Percentiles rank a stretch among this genome's conserved stretches.
Conservation (phyloP, 1,140 invertebrate species). For the Hyposmocoma kahamanoa region DNA sequence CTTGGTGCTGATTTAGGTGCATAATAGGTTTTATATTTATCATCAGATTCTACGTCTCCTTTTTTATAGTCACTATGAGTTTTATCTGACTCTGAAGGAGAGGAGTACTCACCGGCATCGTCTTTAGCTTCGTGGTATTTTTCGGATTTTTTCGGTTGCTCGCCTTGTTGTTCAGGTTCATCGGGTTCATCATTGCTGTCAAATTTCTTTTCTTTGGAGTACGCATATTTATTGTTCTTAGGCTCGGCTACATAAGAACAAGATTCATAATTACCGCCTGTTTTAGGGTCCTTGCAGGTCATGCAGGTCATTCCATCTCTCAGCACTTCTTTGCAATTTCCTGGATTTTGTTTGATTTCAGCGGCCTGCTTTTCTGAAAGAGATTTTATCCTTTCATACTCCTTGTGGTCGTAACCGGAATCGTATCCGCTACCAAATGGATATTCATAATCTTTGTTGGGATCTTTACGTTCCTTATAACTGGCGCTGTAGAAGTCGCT, state of each 20-base stretch:
- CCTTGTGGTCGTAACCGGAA: constrained; percentile 67
- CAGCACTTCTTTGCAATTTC: constrained; percentile 76
- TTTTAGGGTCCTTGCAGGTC: constrained; percentile 79
- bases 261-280: constrained; percentile 80
- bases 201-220: constrained; percentile 76
- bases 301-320: constrained; percentile 79
- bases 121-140: constrained; percentile 50
- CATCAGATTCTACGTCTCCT: constrained; percentile 45
- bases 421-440: constrained; percentile 66
- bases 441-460: constrained; percentile 60
- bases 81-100: constrained; percentile 27
- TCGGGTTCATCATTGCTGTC: constrained; percentile 74
- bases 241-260: constrained; percentile 81
- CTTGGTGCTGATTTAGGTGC: constrained; percentile 46
- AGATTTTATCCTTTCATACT: constrained; percentile 71
- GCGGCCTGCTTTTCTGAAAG: constrained; percentile 74
- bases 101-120: constrained; percentile 14
- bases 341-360: constrained; percentile 75
- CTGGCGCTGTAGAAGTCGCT: constrained; percentile 53
- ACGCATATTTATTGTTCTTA: constrained; percentile 81
- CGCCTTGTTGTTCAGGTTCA: constrained; percentile 51
- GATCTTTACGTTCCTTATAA: constrained; percentile 59
- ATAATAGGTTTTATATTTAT: constrained; percentile 66
- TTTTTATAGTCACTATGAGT: constrained; percentile 47
- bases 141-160: constrained; percentile 42